phyloP scores from a whole-genome alignment of 2,113 vertebrate genomes.

The Bungarus multicinctus region DNA sequence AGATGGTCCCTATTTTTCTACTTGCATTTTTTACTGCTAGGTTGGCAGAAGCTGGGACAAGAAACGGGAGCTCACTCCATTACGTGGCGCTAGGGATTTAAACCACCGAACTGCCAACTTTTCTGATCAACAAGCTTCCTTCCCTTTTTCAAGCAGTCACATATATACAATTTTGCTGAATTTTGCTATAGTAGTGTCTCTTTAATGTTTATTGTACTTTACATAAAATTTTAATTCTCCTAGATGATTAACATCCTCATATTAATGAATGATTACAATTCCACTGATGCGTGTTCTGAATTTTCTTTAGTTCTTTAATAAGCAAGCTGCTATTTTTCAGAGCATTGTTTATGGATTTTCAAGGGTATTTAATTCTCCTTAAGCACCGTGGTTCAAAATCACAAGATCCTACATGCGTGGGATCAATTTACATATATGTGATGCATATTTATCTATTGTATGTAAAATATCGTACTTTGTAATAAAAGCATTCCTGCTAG shows the following conservation, averaged over 20 bases:
- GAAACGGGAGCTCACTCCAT: no score
- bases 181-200: not conserved
- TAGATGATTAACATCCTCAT: not conserved
- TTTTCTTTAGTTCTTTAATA: not conserved
- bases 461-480: not conserved
- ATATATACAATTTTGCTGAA: not conserved
- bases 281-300: not conserved
- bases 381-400: not conserved
- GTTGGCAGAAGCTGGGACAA: no score
- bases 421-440: not conserved
- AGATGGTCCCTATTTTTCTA: no score
- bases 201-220: not conserved
- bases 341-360: not conserved
- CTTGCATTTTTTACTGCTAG: no score
- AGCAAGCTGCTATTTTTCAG: no score
- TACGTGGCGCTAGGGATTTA: no score
- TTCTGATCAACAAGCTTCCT: not conserved
- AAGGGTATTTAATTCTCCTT: not conserved
- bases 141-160: not conserved
- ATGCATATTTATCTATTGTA: not conserved
- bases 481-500: not conserved
- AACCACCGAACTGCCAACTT: no score
- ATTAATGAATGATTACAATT: not conserved
- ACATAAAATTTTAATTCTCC: not conserved
- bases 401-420: not conserved